A percentile compares a stretch with the other conserved stretches of the same genome.
Conservation (phyloP, 2,797 vertebrate genomes). For the Scarus forsteni region DNA sequence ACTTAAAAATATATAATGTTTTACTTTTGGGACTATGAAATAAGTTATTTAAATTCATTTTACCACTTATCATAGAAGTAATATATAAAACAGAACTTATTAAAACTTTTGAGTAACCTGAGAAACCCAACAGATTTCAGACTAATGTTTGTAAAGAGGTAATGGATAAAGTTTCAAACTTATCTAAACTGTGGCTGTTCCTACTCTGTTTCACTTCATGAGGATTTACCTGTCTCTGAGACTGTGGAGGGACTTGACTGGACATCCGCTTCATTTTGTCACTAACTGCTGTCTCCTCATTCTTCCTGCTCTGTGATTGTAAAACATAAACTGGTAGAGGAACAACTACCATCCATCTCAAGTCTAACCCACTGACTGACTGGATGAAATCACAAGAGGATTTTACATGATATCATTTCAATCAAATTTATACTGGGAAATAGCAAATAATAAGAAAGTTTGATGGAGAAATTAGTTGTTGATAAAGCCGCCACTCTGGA, state of each 20-base stretch:
- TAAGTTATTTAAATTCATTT: too few species aligned
- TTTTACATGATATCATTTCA: neutral
- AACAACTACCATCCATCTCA: neutral
- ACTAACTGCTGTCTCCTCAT: neutral
- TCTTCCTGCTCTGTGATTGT: conserved; percentile 20
- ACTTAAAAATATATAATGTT: too few species aligned
- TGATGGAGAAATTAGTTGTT: too few species aligned
- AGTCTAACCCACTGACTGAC: neutral
- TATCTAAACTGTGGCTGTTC: neutral
- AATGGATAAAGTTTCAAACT: too few species aligned
- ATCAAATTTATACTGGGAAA: too few species aligned
- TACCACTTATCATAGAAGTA: too few species aligned
- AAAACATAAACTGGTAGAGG: conserved; percentile 10
- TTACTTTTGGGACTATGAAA: too few species aligned
- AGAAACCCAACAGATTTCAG: neutral
- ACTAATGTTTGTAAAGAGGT: too few species aligned
- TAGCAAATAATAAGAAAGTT: too few species aligned
- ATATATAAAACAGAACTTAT: too few species aligned
- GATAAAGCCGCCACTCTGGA: too few species aligned
- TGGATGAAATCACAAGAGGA: neutral
- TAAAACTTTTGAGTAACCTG: too few species aligned
- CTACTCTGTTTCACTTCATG: neutral
- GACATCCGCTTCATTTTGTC: conserved; percentile 4
- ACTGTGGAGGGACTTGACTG: conserved; percentile 3
- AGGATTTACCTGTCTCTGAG: conserved; percentile 9